Conservation (phyloP, 2,797 vertebrate genomes). For the Myotis daubentonii region DNA sequence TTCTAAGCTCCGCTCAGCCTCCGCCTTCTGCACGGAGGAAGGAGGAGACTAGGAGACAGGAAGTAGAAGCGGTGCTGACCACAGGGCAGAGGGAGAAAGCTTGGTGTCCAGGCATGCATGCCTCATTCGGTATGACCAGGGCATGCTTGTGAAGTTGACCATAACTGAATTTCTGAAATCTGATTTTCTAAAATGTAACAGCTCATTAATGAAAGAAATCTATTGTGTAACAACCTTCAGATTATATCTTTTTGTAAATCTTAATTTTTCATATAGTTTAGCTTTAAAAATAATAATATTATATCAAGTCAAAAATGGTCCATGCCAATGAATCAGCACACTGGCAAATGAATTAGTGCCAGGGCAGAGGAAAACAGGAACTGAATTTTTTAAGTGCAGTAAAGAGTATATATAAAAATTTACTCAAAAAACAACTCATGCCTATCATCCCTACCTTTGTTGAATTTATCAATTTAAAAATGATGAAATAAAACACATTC, state of each 20-base stretch:
- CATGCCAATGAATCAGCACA: neutral
- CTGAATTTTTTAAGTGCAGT: neutral
- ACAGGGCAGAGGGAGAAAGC: neutral
- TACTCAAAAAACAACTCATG: neutral
- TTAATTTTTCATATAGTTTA: constrained; percentile 50
- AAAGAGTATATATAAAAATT: constrained; percentile 14
- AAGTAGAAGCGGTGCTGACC: neutral
- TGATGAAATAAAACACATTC: constrained; percentile 27
- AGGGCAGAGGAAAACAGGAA: constrained; percentile 5
- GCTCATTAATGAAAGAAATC: neutral
- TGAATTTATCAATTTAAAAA: constrained; percentile 37
- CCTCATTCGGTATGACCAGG: neutral
- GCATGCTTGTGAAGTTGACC: neutral
- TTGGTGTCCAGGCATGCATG: neutral
- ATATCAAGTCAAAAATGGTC: neutral
- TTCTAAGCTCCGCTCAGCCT: constrained; percentile 9
- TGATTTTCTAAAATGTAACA: constrained; percentile 4
- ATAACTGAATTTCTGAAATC: neutral
- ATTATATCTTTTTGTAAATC: constrained; percentile 18
- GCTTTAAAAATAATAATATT: neutral
- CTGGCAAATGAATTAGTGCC: neutral
- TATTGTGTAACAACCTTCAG: neutral
- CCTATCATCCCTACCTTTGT: constrained; percentile 3
- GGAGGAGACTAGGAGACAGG: neutral
- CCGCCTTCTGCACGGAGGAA: neutral